Conservation (phyloP, 1,140 invertebrate species). For the Ceratina australensis region DNA sequence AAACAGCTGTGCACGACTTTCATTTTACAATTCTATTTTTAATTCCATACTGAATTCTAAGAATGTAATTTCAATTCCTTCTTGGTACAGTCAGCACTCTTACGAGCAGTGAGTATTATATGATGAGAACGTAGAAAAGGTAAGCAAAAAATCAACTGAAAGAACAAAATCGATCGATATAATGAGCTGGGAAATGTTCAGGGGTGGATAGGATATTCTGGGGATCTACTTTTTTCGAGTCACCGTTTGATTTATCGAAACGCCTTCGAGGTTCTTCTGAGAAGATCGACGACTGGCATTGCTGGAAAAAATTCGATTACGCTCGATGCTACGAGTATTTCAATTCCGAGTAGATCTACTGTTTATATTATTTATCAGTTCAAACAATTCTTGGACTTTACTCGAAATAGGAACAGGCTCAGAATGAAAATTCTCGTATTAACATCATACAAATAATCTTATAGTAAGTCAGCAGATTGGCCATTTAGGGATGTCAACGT, state of each 20-base stretch:
- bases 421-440: not conserved
- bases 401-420: too few relatives aligned
- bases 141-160: conserved; percentile 56
- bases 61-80: not conserved
- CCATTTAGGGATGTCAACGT: not conserved
- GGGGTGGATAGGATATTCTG: not conserved
- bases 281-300: not conserved
- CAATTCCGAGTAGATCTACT: not conserved
- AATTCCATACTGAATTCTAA: not conserved
- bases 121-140: conserved; percentile 52
- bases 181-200: conserved; percentile 6
- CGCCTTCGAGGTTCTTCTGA: not conserved
- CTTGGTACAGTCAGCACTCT: conserved; percentile 46
- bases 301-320: not conserved
- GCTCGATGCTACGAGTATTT: not conserved
- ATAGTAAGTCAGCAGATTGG: not conserved
- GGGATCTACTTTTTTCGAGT: not conserved
- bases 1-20: not conserved
- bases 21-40: not conserved
- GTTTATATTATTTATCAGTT: too few relatives aligned
- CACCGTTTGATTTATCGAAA: not conserved
- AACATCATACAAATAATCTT: not conserved
- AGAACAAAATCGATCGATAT: conserved; percentile 49
- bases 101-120: conserved; percentile 28
- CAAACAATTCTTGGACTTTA: too few relatives aligned